phyloP scores from a whole-genome alignment of 2,113 vertebrate genomes.

The Xiphophorus hellerii region DNA sequence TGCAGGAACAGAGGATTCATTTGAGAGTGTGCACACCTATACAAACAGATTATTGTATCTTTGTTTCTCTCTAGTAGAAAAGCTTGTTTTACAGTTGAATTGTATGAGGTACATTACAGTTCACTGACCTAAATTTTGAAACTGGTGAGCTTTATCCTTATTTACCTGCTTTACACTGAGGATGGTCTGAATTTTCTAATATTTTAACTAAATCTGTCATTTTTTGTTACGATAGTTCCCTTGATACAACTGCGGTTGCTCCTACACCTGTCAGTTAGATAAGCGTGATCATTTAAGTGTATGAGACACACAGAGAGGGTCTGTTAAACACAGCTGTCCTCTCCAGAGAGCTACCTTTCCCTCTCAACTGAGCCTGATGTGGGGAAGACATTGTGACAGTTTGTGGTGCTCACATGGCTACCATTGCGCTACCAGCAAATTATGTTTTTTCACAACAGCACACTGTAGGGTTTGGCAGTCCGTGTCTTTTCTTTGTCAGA shows the following conservation, averaged over 20 bases:
- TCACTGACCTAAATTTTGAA: neutral
- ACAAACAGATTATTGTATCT: neutral
- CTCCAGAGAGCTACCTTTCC: constrained; percentile 20
- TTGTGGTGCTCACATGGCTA: constrained; percentile 8
- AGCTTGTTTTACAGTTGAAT: neutral
- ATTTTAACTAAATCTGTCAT: constrained; percentile 35
- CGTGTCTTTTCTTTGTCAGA: constrained; percentile 3
- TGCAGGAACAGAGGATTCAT: neutral
- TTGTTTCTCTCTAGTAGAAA: neutral
- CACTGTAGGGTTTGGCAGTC: neutral
- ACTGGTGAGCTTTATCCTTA: constrained; percentile 9
- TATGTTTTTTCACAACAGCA: neutral
- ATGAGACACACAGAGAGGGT: constrained; percentile 4
- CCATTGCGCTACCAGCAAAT: neutral
- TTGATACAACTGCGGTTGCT: constrained; percentile 5
- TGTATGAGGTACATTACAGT: too few relatives aligned
- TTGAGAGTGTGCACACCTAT: too few relatives aligned
- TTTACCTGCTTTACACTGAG: constrained; percentile 9
- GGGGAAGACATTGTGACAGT: constrained; percentile 11
- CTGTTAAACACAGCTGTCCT: constrained; percentile 38
- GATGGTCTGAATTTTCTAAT: constrained; percentile 30
- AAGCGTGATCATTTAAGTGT: constrained; percentile 12
- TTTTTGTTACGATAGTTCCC: constrained; percentile 9
- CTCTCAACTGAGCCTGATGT: constrained; percentile 29
- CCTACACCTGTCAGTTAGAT: constrained; percentile 22